These are phyloP conservation scores for Agriotes lineatus DNA, from an alignment of 2,888 invertebrate genomes.

Conservation along the genomic window DNA sequence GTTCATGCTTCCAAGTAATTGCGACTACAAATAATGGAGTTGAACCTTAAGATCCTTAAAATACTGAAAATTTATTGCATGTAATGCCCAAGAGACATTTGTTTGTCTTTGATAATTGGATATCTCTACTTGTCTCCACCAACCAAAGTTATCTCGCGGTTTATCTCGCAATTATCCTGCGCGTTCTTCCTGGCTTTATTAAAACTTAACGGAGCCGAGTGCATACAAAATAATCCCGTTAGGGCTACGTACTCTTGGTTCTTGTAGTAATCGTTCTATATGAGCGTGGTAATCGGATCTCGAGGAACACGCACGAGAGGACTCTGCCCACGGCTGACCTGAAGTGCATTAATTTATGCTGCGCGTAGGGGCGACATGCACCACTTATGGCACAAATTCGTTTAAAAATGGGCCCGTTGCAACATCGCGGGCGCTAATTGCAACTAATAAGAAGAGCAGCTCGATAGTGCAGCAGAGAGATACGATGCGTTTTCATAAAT, in stretches of 20 bases:
- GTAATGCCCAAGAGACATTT: neutral
- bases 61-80: too few species aligned
- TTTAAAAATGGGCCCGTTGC: slow-evolving; percentile 10
- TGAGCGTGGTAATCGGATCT: slow-evolving; percentile 28
- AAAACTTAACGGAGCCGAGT: slow-evolving; percentile 2
- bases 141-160: slow-evolving; percentile 17
- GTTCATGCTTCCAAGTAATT: too few species aligned
- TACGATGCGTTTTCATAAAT: slow-evolving; percentile 14
- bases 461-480: slow-evolving; percentile 15
- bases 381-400: slow-evolving; percentile 28
- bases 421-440: slow-evolving; percentile 18
- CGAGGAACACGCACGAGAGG: slow-evolving; percentile 10
- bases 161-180: slow-evolving; percentile 24
- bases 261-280: slow-evolving; percentile 22
- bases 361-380: slow-evolving; percentile 11
- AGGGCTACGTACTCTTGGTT: slow-evolving; percentile 11
- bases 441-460: slow-evolving; percentile 5
- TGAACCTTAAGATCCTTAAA: neutral
- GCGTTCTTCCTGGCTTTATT: slow-evolving; percentile 7
- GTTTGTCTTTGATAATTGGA: slow-evolving; percentile 12
- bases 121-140: slow-evolving; percentile 13
- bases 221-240: slow-evolving; percentile 24
- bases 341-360: slow-evolving; percentile 22
- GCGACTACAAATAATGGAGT: too few species aligned
- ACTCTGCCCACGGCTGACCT: slow-evolving; percentile 23